Percentiles rank a stretch among this genome's conserved stretches.
These are phyloP conservation scores for Gastrophryne carolinensis DNA, from an alignment of 2,797 vertebrate genomes.

Conservation along the genomic window DNA sequence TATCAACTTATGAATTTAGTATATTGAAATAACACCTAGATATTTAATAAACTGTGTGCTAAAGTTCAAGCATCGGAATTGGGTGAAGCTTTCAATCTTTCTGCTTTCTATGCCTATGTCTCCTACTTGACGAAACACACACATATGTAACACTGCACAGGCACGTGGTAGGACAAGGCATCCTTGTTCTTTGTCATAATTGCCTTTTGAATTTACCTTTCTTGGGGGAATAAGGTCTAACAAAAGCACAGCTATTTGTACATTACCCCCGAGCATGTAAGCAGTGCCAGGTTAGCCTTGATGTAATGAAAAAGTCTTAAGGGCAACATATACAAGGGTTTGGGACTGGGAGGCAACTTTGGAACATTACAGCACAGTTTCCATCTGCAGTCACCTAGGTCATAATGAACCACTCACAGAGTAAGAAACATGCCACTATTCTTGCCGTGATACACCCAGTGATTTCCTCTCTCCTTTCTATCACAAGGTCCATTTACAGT, in stretches of 20 bases:
- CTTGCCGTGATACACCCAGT: background rate
- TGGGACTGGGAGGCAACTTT: constrained; percentile 1
- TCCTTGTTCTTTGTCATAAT: constrained; percentile 46
- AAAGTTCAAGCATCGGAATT: constrained; percentile 4
- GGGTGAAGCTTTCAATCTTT: background rate
- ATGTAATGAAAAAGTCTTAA: constrained; percentile 17
- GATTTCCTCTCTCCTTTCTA: background rate
- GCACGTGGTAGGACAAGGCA: constrained; percentile 42
- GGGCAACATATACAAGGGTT: background rate
- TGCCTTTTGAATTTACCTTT: constrained; percentile 41
- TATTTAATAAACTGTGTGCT: too few relatives aligned
- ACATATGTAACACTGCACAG: constrained; percentile 46
- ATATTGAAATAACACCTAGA: too few relatives aligned
- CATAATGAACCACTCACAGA: constrained; percentile 25
- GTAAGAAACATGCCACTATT: background rate
- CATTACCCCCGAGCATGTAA: constrained; percentile 18
- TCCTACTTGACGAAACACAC: constrained; percentile 25
- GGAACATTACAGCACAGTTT: constrained; percentile 21
- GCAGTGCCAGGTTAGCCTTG: constrained; percentile 35
- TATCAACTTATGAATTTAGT: too few relatives aligned
- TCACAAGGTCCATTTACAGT: background rate
- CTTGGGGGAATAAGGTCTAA: constrained; percentile 32
- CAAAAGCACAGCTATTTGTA: constrained; percentile 32
- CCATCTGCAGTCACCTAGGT: constrained; percentile 7
- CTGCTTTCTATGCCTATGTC: constrained; percentile 2